phyloP scores from a whole-genome alignment of 2,888 invertebrate species.

The Xestia c-nigrum region DNA sequence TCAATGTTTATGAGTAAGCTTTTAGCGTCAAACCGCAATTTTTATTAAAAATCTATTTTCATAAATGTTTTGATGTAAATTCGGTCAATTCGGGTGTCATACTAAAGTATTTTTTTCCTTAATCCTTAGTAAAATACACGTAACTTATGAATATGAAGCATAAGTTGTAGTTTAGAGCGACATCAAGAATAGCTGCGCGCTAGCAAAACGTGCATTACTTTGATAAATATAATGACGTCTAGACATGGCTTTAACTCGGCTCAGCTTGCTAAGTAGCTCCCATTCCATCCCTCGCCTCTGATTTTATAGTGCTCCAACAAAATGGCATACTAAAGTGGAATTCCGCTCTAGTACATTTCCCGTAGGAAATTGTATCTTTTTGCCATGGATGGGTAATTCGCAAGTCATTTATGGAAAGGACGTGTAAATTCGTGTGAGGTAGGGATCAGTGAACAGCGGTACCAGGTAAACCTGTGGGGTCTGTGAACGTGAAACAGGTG shows the following conservation, averaged over 20 bases:
- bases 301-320: conserved; percentile 44
- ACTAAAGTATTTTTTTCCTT: not conserved
- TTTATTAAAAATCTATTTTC: conserved; percentile 25
- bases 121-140: not conserved
- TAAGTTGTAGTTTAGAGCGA: not conserved
- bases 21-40: conserved; percentile 28
- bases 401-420: conserved; percentile 42
- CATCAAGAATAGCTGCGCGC: conserved; percentile 5
- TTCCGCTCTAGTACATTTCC: conserved; percentile 36
- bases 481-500: conserved; percentile 59
- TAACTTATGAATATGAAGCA: conserved; percentile 4
- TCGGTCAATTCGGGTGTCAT: conserved; percentile 24
- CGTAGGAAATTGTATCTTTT: conserved; percentile 51
- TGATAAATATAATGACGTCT: conserved; percentile 47
- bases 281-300: conserved; percentile 29
- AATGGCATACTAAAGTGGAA: conserved; percentile 37
- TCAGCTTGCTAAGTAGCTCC: conserved; percentile 46
- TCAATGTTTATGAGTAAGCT: conserved; percentile 50
- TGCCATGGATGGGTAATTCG: conserved; percentile 47
- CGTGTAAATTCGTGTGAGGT: conserved; percentile 45
- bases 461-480: conserved; percentile 59
- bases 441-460: conserved; percentile 44
- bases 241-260: conserved; percentile 44
- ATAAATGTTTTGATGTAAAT: not conserved
- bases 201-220: conserved; percentile 36